These are phyloP conservation scores for Pseudococcus viburni DNA, from an alignment of 2,888 invertebrate species.

Conservation along the genomic window DNA sequence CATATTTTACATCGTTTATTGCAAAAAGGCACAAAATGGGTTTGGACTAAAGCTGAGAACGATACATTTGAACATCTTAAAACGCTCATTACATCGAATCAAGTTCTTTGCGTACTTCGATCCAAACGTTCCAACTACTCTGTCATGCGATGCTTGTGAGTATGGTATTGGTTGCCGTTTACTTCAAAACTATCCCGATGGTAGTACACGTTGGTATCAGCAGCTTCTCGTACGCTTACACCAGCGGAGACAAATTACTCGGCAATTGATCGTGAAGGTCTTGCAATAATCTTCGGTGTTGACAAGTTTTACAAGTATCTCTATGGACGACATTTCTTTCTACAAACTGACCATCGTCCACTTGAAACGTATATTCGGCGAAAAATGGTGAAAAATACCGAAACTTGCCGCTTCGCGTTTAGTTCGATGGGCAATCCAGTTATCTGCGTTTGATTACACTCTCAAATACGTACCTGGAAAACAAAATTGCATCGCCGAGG, in stretches of 20 bases:
- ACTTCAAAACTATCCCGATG: conserved; percentile 17
- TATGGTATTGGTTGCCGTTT: conserved; percentile 39
- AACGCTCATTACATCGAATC: not conserved
- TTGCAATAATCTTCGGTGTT: too few species aligned
- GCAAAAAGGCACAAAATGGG: not conserved
- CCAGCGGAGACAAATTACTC: too few species aligned
- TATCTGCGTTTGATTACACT: too few species aligned
- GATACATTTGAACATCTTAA: too few species aligned
- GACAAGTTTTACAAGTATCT: not conserved
- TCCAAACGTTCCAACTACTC: conserved; percentile 1
- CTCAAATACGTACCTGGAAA: too few species aligned
- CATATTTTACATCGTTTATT: too few species aligned
- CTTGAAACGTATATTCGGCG: not conserved
- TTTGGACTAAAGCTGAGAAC: conserved; percentile 31
- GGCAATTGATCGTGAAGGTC: too few species aligned
- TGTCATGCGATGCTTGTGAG: conserved; percentile 34
- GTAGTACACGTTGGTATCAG: not conserved
- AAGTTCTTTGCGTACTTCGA: conserved; percentile 25
- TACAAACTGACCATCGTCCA: conserved; percentile 58
- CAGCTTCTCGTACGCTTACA: conserved; percentile 57
- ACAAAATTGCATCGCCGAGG: too few species aligned
- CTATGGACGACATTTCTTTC: not conserved
- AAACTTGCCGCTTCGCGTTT: too few species aligned
- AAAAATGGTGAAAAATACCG: too few species aligned
- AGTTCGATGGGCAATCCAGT: too few species aligned